Conservation (phyloP, 2,113 vertebrate genomes). For the Callionymus lyra region DNA sequence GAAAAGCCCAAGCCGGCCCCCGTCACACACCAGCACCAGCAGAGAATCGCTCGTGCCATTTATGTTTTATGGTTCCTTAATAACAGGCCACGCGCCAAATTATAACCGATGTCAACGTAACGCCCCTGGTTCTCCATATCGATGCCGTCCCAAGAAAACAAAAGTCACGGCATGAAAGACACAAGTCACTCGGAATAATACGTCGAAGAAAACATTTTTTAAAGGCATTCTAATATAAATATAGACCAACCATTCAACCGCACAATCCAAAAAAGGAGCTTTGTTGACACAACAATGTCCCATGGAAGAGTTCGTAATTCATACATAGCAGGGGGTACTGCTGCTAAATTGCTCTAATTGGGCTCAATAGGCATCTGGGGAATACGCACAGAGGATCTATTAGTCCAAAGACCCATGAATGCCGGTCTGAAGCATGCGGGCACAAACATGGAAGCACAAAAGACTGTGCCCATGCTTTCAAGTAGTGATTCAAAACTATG, state of each 20-base stretch:
- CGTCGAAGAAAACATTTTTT: too few relatives aligned
- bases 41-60: conserved; percentile 16
- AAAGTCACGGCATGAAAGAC: not conserved
- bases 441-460: conserved; percentile 17
- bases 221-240: too few relatives aligned
- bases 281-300: too few relatives aligned
- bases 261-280: not conserved
- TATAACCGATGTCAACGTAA: conserved; percentile 5
- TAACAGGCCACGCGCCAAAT: conserved; percentile 16
- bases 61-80: conserved; percentile 12
- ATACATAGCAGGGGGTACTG: conserved; percentile 12
- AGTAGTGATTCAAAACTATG: conserved; percentile 22
- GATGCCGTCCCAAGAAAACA: not conserved
- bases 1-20: conserved; percentile 5
- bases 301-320: not conserved
- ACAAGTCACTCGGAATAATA: too few relatives aligned
- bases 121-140: too few relatives aligned
- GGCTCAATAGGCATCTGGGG: conserved; percentile 32
- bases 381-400: conserved; percentile 13
- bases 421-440: conserved; percentile 14
- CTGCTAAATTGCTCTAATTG: conserved; percentile 34
- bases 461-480: conserved; percentile 18
- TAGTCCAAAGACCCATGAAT: conserved; percentile 29
- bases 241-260: too few relatives aligned
- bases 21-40: conserved; percentile 28